A percentile compares a stretch with the other conserved stretches of the same genome.
phyloP scores from a whole-genome alignment of 2,888 invertebrate genomes.

The Melanargia galathea region DNA sequence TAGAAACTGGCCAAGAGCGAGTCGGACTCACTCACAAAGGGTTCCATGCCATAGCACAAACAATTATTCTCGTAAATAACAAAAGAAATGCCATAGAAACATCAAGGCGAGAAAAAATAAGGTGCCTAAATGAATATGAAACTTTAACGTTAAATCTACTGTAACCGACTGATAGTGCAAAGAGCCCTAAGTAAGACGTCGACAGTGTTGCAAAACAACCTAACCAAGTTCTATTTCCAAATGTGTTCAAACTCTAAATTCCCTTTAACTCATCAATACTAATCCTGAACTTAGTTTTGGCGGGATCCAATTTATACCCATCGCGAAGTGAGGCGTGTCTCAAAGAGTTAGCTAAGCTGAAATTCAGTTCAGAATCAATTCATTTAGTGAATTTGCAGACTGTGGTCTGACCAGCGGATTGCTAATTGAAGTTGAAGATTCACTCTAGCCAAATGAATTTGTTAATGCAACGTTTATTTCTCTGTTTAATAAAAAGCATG shows the following conservation, averaged over 20 bases:
- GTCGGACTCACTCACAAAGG: no score
- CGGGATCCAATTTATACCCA: conserved; percentile 40
- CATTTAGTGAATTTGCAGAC: conserved; percentile 57
- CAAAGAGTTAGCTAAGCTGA: conserved; percentile 42
- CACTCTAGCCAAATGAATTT: conserved; percentile 12
- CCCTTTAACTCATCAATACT: conserved; percentile 18
- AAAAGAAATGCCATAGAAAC: no score
- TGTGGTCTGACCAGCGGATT: conserved; percentile 54
- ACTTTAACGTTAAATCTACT: no score
- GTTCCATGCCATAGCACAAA: no score
- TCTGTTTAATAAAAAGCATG: conserved; percentile 10
- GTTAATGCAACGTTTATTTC: not conserved
- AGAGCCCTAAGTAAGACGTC: no score
- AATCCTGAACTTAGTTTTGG: conserved; percentile 21
- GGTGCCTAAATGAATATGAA: no score
- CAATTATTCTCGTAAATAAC: no score
- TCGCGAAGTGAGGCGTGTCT: conserved; percentile 38
- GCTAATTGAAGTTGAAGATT: conserved; percentile 58
- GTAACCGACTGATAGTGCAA: no score
- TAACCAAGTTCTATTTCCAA: conserved; percentile 1
- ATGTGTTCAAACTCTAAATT: conserved; percentile 11
- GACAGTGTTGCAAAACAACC: not conserved
- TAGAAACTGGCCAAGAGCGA: no score
- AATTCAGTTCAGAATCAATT: conserved; percentile 54
- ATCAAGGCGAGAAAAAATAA: no score